Conservation (phyloP, 1,140 invertebrate species). For the Anagrus nilaparvatae region DNA sequence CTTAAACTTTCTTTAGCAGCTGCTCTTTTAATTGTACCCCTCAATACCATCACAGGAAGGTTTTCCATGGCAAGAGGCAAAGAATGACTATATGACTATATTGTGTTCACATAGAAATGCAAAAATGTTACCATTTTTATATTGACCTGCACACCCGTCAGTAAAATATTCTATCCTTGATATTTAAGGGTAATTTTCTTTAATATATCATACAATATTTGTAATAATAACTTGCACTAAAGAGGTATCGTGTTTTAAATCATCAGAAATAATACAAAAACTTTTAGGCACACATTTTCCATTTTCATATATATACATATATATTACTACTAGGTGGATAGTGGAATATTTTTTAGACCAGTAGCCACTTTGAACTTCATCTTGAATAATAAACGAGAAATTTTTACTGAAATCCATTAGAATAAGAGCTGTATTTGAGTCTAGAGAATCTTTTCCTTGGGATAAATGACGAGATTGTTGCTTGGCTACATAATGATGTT, state of each 20-base stretch:
- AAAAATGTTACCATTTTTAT: background rate
- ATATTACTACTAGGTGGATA: conserved; percentile 9
- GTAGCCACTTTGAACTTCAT: conserved; percentile 11
- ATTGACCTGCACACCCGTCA: background rate
- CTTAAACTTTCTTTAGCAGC: background rate
- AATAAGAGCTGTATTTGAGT: conserved; percentile 1
- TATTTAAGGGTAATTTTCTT: background rate
- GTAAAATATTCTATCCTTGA: background rate
- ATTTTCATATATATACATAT: conserved; percentile 2
- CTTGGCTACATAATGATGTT: conserved; percentile 6
- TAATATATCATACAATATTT: background rate
- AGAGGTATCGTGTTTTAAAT: background rate
- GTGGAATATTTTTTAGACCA: conserved; percentile 11
- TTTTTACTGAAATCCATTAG: conserved; percentile 15
- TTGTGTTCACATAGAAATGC: background rate
- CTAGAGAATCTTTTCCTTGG: conserved; percentile 6
- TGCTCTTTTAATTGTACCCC: background rate
- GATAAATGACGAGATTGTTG: conserved; percentile 10
- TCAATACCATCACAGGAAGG: background rate
- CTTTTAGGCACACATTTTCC: conserved; percentile 4
- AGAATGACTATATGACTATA: background rate
- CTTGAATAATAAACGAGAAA: conserved; percentile 9
- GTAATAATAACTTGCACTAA: background rate
- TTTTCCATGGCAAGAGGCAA: background rate
- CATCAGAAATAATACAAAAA: background rate